A percentile compares a stretch with the other conserved stretches of the same genome.
Conservation (phyloP, 2,113 vertebrate species). For the Austrofundulus limnaeus region DNA sequence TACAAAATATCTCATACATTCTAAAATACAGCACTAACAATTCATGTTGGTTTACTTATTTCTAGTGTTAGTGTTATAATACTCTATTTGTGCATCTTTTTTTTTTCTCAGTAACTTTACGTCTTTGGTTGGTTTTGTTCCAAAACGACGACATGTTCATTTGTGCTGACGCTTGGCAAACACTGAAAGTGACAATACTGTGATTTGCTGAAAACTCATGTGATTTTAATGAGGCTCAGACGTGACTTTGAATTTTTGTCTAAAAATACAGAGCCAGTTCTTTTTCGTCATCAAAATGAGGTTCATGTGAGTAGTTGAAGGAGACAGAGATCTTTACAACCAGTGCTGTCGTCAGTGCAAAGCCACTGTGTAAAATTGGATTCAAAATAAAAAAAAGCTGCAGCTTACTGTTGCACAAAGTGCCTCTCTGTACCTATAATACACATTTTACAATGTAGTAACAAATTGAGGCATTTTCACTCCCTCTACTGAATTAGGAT, state of each 20-base stretch:
- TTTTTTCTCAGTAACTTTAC: conserved; percentile 52
- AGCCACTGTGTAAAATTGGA: conserved; percentile 62
- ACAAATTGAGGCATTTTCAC: conserved; percentile 16
- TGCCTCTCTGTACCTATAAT: conserved; percentile 51
- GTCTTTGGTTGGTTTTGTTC: conserved; percentile 80
- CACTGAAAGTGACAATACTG: conserved; percentile 24
- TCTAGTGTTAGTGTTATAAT: conserved; percentile 68
- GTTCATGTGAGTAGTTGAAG: conserved; percentile 39
- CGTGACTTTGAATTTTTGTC: conserved; percentile 24
- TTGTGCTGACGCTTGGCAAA: conserved; percentile 37
- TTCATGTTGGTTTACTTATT: conserved; percentile 65
- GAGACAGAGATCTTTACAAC: conserved; percentile 44
- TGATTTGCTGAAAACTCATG: conserved; percentile 22
- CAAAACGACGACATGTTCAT: conserved; percentile 35
- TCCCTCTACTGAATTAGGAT: conserved; percentile 17
- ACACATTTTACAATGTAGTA: conserved; percentile 39
- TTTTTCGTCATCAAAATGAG: conserved; percentile 42
- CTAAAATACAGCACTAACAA: conserved; percentile 75
- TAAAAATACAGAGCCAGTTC: conserved; percentile 23
- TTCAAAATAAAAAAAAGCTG: conserved; percentile 43
- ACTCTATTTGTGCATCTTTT: conserved; percentile 64
- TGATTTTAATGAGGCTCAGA: conserved; percentile 20
- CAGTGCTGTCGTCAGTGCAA: conserved; percentile 76
- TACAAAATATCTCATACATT: conserved; percentile 77
- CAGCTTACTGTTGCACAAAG: conserved; percentile 43